Base-by-base conservation (phyloP, 1,140 invertebrate species). In the Brachionus calyciflorus region DNA sequence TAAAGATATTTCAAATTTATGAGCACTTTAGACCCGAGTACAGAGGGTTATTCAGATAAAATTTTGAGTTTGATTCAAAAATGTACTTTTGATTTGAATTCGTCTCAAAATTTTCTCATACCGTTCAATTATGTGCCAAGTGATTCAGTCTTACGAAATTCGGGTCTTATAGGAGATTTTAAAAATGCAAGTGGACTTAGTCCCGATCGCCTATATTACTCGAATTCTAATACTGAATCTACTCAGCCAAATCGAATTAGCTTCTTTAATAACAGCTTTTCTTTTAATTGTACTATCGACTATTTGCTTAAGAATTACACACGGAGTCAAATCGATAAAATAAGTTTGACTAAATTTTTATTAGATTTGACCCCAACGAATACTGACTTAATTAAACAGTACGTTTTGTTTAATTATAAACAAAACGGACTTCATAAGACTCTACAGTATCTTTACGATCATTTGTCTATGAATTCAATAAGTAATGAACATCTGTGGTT, bases 401-500 rank as follows among this genome's bases (percentile, higher is more conserved):
- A 51, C 19, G 46, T 73, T 37, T 51, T 46, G 28, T 37, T 51
- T 26, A 40, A 46, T 7, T 49, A 51, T 49, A 73, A 73, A 49
- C 24, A 51, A 55, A 73, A 73, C 33, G 69, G 69, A n/a, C 17
- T 55, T 19, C 44, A 73, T 33, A 49, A 73, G 30, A 73, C 44
- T 14, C 19, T 73, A 24, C 69, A 73, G 24, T 9, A 28, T 12
- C 40, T 73, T 19, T 73, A 73, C 26, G 69, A 73, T 46, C 69
- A 73, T 9, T 51, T 73, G 46, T 51, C 46, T 24, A 55, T 55
- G 30, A 51, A 73, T 33, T 14, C 28, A 37, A 41, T 73, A n/a
- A 33, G 33, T 17, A 41, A 73, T 51, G 69, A 73, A 37, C 46
- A 73, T 28, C 40, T 73, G 28, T 73, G 69, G 69, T 41, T 65